Evolutionary conservation across 2,888 invertebrate species (phyloP), one percentile per base, ranked within the genome.

Genomic region (Scaptomyza caliginosa): DNA sequence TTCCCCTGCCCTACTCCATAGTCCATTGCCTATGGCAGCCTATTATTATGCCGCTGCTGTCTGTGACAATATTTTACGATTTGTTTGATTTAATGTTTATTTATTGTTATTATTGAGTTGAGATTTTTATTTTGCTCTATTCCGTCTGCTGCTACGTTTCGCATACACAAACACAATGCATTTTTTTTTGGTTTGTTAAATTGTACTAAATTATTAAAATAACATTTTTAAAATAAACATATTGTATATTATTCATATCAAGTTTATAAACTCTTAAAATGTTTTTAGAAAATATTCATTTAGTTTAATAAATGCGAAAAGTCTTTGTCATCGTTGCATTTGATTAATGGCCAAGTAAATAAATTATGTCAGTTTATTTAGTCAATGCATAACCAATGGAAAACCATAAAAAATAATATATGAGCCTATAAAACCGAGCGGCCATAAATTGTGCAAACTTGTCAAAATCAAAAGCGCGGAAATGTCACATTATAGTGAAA

Each of bases 301-400:
- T 23, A 34, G 26, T 43, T 59, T 64, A 50, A 21, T 13, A 46
- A 30, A 45, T 52, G 65, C 62, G 38, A 57, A 45, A 34, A 57
- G 59, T 39, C 57, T 58, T 62, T 67, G 60, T 64, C 49, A 49
- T 59, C 69, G 59, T 65, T 73, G 73, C 67, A 67, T 62, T 77
- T 81, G 81, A 81, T 83, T 75, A 80, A 81, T 81, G 62, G 70
- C 51, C 59, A 34, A 54, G 62, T 66, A 62, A 69, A 83, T 83
- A 81, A 81, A 80, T 80, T 64, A 77, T 75, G 69, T 50, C 70
- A 72, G 65, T 75, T 77, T 68, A 75, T 78, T 81, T 81, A 49
- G 77, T 63, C 55, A 54, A 51, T 58, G 56, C 48, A 38, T 45
- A 46, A 46, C 54, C 42, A 73, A 64, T 56, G 50, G 16, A 50